Base-by-base conservation (phyloP, 2,888 invertebrate species). In the Tipula helvola region DNA sequence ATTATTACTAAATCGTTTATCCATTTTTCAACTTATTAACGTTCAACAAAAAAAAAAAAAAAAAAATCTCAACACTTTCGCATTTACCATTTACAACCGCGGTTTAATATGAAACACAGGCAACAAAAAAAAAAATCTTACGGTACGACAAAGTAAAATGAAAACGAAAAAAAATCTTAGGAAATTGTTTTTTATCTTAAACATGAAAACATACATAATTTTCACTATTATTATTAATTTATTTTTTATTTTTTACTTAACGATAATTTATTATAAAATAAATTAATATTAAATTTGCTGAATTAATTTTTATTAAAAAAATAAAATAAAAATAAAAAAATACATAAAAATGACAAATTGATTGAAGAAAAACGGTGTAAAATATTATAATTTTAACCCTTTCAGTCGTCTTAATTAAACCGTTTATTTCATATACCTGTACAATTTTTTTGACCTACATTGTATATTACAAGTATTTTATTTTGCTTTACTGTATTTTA, bases 201-300 rank as follows among this genome's bases (percentile, higher is more conserved):
- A 71, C 71, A 71, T 71, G 71, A 71, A 71, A 71, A 71, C 71
- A 71, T 71, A 71, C 71, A 71, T 71, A 71, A 71, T 71, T 71
- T 71, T 71, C 71, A 71, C 71, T 28, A 71, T 28, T 28, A 71
- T 18, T 71, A 28, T 71, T 28, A 28, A 28, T 28, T 28, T 28
- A n/a, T n/a, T 28, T 28, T 28, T 71, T 71, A 71, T 71, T 71
- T 71, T 71, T 71, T 71, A 71, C 28, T 71, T 71, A 71, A 71
- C 71, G 71, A 71, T 71, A 71, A 28, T 71, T 71, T 71, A 71
- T 71, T 71, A 71, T 71, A 71, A 71, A 71, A 71, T 71, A 71
- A 71, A 71, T 71, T 71, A 71, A 71, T 71, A 71, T 28, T 71
- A 71, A 71, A 71, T 71, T 71, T 71, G 71, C 71, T 71, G 71